Evolutionary conservation across 2,797 vertebrate species (phyloP), one percentile per base, ranked within the genome.

Genomic region (Lagorchestes hirsutus): DNA sequence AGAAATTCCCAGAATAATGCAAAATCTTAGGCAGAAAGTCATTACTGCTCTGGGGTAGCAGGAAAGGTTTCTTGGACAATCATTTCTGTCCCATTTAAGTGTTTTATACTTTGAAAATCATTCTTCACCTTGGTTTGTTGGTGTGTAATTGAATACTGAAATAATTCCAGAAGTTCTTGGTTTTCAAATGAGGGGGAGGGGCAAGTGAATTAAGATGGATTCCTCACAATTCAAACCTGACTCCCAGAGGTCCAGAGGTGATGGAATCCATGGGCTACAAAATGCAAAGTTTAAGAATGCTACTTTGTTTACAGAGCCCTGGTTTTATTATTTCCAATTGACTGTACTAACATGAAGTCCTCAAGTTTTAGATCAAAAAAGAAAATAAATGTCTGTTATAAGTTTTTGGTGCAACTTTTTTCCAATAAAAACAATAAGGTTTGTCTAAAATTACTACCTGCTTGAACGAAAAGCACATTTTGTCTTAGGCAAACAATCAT

Each of bases 401-500:
- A 27, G 67, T 9, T 92, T 97, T 97, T 96, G 92, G 98, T 96
- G 96, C 97, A 94, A 94, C 96, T 97, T 96, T 97, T 95, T 96
- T 91, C 87, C 98, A 97, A 98, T 98, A 98, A 98, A 97, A 96
- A 90, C 46, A 96, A 5, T 95, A 96, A 96, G 94, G 94, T 97
- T 98, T 95, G 92, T 95, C 98, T 95, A 94, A 97, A 98, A 96
- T 97, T 98, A 98, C 97, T 98, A 98, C 82, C 92, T 98, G 93
- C 97, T 98, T 95, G 96, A 98, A 98, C 93, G 96, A 97, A 98
- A 98, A 97, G 95, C 46, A 91, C 95, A 97, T 95, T 98, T 98
- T 97, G 96, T 98, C 96, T 96, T 97, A 92, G 96, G 96, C 95
- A 97, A 98, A 96, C 95, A 98, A 96, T 97, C 98, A 98, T 97